A percentile compares a stretch with the other conserved stretches of the same genome.
Conservation (phyloP, 2,113 vertebrate genomes). For the Ifrita kowaldi region DNA sequence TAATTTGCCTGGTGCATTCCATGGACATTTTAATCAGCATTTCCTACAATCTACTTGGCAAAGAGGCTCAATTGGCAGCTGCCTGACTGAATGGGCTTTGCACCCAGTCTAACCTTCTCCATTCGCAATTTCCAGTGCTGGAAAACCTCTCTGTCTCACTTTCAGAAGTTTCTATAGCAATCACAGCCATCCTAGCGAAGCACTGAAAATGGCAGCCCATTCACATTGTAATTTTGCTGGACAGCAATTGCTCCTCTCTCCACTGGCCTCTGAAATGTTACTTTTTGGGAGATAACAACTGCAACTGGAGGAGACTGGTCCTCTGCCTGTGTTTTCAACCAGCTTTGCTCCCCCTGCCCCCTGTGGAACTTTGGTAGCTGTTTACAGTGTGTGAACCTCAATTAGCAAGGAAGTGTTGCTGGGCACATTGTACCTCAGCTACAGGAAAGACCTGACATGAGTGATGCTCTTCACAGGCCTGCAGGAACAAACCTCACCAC, state of each 20-base stretch:
- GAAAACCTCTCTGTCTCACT: slow-evolving; percentile 60
- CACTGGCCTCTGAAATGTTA: background rate
- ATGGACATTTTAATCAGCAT: slow-evolving; percentile 46
- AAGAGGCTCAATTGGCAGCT: slow-evolving; percentile 51
- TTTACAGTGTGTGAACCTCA: background rate
- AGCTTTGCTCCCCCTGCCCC: background rate
- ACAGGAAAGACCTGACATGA: background rate
- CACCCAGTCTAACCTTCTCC: slow-evolving; percentile 63
- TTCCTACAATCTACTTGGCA: slow-evolving; percentile 61
- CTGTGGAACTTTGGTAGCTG: background rate
- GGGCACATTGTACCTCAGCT: background rate
- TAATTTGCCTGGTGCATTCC: slow-evolving; percentile 24
- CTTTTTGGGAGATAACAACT: background rate
- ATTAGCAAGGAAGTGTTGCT: background rate
- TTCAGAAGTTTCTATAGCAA: slow-evolving; percentile 59
- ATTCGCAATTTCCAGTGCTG: slow-evolving; percentile 18
- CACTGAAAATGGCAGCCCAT: slow-evolving; percentile 32
- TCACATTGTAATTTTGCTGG: slow-evolving; percentile 58
- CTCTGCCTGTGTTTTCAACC: background rate
- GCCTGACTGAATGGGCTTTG: slow-evolving; percentile 65
- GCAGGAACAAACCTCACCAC: background rate
- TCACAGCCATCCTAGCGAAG: background rate
- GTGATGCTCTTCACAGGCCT: background rate
- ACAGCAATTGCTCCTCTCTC: slow-evolving; percentile 24
- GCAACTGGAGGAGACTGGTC: background rate